These are phyloP conservation scores for Melanostoma scalare DNA, from an alignment of 2,888 invertebrate genomes.

Conservation along the genomic window DNA sequence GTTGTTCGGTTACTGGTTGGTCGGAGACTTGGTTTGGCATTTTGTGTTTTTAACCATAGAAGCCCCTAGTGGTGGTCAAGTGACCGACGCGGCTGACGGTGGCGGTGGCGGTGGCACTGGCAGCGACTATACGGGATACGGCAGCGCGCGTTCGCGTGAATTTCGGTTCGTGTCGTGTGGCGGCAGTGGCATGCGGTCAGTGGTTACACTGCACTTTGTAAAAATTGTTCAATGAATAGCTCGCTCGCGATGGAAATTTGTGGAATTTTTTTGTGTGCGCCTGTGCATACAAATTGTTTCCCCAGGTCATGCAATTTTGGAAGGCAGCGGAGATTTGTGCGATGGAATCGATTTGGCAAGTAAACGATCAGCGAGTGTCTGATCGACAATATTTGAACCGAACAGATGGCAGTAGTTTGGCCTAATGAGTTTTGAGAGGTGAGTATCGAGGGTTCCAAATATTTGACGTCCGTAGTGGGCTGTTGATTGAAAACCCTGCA, in stretches of 20 bases:
- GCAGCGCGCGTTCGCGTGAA: slow-evolving; percentile 43
- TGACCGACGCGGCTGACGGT: slow-evolving; percentile 12
- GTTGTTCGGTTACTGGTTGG: slow-evolving; percentile 19
- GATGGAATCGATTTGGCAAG: slow-evolving; percentile 34
- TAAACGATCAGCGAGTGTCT: slow-evolving; percentile 22
- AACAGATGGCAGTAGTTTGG: slow-evolving; percentile 28
- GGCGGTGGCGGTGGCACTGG: neutral
- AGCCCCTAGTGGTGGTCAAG: slow-evolving; percentile 43
- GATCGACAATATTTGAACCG: slow-evolving; percentile 32
- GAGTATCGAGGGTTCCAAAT: neutral
- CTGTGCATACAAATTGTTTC: slow-evolving; percentile 51
- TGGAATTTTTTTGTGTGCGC: slow-evolving; percentile 51
- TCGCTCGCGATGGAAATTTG: slow-evolving; percentile 27
- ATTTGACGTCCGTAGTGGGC: too few species aligned
- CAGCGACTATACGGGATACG: neutral
- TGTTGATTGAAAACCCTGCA: too few species aligned
- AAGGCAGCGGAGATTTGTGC: slow-evolving; percentile 32
- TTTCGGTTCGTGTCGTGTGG: slow-evolving; percentile 57
- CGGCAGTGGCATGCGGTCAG: slow-evolving; percentile 42
- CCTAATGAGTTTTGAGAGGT: slow-evolving; percentile 43
- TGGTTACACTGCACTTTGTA: slow-evolving; percentile 39
- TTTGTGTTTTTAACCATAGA: slow-evolving; percentile 38
- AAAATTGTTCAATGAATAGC: slow-evolving; percentile 50
- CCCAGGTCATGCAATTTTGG: slow-evolving; percentile 63
- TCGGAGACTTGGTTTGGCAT: slow-evolving; percentile 30